Conservation (phyloP, 2,113 vertebrate species). For the Paradisaea rubra region DNA sequence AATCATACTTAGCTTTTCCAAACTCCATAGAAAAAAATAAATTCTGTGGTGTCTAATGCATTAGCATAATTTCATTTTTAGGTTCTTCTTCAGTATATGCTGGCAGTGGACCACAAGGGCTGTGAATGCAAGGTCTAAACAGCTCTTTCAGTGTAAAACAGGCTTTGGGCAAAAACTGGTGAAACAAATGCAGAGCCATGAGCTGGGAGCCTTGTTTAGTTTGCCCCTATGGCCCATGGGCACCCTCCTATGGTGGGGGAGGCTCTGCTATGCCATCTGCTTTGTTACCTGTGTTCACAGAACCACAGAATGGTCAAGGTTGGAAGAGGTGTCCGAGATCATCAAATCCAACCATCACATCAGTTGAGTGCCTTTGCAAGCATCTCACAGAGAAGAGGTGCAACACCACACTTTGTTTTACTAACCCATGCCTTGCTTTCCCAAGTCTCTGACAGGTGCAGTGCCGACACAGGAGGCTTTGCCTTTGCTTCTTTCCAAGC, state of each 20-base stretch:
- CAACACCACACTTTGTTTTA: not conserved
- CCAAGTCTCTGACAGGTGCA: conserved; percentile 65
- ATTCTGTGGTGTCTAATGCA: not conserved
- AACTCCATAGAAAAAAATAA: not conserved
- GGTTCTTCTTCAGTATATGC: not conserved
- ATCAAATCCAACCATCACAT: not conserved
- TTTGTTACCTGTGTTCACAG: not conserved
- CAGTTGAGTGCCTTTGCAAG: accelerated
- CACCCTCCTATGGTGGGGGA: accelerated
- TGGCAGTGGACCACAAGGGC: not conserved
- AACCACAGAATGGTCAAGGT: not conserved
- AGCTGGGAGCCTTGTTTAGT: not conserved
- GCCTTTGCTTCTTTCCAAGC: conserved; percentile 47
- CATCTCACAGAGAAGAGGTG: not conserved
- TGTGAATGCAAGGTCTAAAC: not conserved
- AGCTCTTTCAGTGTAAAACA: not conserved
- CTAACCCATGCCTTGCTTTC: conserved; percentile 3
- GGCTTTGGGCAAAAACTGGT: not conserved
- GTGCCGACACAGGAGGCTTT: conserved; percentile 11
- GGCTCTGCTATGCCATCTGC: accelerated
- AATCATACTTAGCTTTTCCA: not conserved
- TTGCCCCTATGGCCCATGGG: not conserved
- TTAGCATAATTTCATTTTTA: not conserved
- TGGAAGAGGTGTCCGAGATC: not conserved
- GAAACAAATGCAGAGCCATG: not conserved